Evolutionary conservation across 1,140 invertebrate genomes (phyloP).

Genomic region (Drosophila micromelanica): DNA sequence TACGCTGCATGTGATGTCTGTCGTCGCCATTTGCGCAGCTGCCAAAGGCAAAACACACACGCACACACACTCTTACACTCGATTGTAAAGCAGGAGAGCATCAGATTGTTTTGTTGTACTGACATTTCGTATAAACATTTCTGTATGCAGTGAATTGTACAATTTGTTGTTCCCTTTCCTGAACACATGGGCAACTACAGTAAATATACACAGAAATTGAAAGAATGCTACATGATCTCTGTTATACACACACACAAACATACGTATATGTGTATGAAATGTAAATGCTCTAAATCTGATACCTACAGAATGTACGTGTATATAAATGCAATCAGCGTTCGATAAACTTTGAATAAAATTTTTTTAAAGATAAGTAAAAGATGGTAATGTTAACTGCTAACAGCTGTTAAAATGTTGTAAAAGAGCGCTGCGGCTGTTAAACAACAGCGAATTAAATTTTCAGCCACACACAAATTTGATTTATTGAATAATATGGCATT

Average conservation of each 20-base stretch:
- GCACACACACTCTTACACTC: slow-evolving; percentile 15
- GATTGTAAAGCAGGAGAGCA: slow-evolving; percentile 1
- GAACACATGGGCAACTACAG: slow-evolving; percentile 56
- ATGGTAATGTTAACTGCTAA: not conserved
- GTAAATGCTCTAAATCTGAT: slow-evolving; percentile 14
- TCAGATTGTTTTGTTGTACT: slow-evolving; percentile 53
- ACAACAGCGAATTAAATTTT: no score
- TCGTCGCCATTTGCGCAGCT: slow-evolving; percentile 80
- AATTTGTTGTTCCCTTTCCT: slow-evolving; percentile 53
- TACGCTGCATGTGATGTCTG: slow-evolving; percentile 69
- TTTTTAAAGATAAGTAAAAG: no score
- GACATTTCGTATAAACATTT: slow-evolving; percentile 69
- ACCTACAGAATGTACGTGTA: not conserved
- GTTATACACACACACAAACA: slow-evolving; percentile 13
- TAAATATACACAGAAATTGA: slow-evolving; percentile 29
- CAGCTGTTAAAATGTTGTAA: not conserved
- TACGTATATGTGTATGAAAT: not conserved
- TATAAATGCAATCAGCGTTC: slow-evolving; percentile 1
- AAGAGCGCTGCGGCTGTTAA: no score
- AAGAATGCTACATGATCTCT: slow-evolving; percentile 53
- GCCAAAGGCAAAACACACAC: slow-evolving; percentile 32
- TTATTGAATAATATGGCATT: not conserved
- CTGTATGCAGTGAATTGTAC: slow-evolving; percentile 44
- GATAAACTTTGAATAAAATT: slow-evolving; percentile 2
- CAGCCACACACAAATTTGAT: no score